Evolutionary conservation across 2,797 vertebrate genomes (phyloP).

Genomic region (Urophycis tenuis): DNA sequence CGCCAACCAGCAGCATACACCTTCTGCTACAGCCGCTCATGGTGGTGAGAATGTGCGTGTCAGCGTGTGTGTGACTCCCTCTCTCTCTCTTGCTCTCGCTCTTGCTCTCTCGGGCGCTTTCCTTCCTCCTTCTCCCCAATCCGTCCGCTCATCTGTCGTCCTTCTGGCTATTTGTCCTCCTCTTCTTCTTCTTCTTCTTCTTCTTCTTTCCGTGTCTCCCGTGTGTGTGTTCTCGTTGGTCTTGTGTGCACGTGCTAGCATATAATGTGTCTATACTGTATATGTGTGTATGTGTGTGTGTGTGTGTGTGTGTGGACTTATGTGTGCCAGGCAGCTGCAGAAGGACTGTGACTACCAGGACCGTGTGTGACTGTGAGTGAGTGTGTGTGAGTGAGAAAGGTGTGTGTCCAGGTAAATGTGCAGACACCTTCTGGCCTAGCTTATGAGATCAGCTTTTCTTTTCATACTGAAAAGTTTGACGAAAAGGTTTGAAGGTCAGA

Average conservation of each 20-base stretch:
- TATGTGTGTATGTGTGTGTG: constrained; percentile 8
- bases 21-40: constrained; percentile 63
- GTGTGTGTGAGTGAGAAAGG: not conserved
- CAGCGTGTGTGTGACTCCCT: constrained; percentile 14
- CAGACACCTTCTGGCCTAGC: not conserved
- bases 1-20: constrained; percentile 68
- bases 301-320: not conserved
- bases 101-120: not conserved
- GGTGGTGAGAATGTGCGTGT: constrained; percentile 37
- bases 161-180: constrained; percentile 1
- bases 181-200: not conserved
- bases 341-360: not conserved
- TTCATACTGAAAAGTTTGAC: not conserved
- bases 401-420: not conserved
- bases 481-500: not conserved
- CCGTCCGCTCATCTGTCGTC: not conserved
- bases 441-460: not conserved
- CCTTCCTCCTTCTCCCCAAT: not conserved
- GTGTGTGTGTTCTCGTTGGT: constrained; percentile 24
- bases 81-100: not conserved
- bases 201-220: not conserved
- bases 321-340: not conserved
- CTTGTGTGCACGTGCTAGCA: constrained; percentile 1
- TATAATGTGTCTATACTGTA: constrained; percentile 5
- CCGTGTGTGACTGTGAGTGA: not conserved